Percentiles rank a stretch among this genome's conserved stretches.
Evolutionary conservation across 2,113 vertebrate species (phyloP).

Genomic region (Fukomys damarensis): DNA sequence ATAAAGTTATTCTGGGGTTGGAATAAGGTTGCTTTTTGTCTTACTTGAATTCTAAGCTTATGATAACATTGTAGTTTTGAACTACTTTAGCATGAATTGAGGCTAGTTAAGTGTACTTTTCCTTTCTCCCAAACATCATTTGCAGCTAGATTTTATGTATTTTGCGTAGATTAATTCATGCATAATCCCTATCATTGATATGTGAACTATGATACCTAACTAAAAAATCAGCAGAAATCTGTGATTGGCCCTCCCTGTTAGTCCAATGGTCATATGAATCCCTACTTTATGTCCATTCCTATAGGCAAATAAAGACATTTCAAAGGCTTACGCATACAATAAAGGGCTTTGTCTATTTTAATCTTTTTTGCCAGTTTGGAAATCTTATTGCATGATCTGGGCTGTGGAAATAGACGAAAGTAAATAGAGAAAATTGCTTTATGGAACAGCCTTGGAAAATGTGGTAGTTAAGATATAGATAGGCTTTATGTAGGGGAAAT

Average conservation of each 20-base stretch:
- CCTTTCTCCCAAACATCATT: neutral
- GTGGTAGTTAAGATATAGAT: slow-evolving; percentile 23
- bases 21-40: neutral
- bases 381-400: neutral
- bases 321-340: neutral
- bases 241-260: neutral
- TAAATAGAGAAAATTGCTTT: neutral
- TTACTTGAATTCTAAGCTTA: neutral
- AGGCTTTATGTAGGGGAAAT: slow-evolving; percentile 43
- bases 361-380: slow-evolving; percentile 40
- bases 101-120: neutral
- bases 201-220: neutral
- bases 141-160: neutral
- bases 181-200: neutral
- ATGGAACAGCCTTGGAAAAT: slow-evolving; percentile 29
- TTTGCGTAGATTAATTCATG: neutral
- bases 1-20: neutral
- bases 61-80: neutral
- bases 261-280: neutral
- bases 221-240: neutral
- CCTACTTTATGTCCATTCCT: neutral
- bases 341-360: slow-evolving; percentile 22
- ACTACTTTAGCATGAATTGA: neutral
- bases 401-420: slow-evolving; percentile 45
- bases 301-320: neutral